Conservation (phyloP, 2,797 vertebrate genomes). For the Lutjanus argentimaculatus region DNA sequence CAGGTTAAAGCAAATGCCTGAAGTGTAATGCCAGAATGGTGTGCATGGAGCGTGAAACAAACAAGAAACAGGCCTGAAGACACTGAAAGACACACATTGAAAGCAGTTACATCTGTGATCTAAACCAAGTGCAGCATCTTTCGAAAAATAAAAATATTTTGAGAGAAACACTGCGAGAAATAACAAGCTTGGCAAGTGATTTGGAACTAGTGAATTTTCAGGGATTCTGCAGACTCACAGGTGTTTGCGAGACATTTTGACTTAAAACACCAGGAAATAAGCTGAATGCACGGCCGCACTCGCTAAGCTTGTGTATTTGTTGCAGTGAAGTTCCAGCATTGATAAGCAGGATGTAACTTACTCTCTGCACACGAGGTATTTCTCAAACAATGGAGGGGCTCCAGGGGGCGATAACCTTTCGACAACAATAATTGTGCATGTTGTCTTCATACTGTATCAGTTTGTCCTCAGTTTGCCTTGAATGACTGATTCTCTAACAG, state of each 20-base stretch:
- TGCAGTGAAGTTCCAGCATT: conserved; percentile 78
- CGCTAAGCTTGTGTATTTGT: conserved; percentile 78
- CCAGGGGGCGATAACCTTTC: conserved; percentile 6
- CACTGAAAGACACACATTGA: conserved; percentile 59
- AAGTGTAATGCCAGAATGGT: conserved; percentile 41
- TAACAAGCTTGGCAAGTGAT: conserved; percentile 74
- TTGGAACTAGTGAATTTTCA: conserved; percentile 45
- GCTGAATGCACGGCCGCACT: conserved; percentile 47
- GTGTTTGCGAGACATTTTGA: conserved; percentile 42
- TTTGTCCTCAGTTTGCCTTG: conserved; percentile 48
- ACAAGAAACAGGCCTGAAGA: conserved; percentile 61
- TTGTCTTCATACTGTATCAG: conserved; percentile 67
- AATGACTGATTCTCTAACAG: conserved; percentile 47
- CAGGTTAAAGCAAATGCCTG: conserved; percentile 51
- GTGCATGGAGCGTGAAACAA: conserved; percentile 35
- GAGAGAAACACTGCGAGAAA: conserved; percentile 72
- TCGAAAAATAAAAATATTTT: conserved; percentile 71
- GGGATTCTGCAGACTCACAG: conserved; percentile 37
- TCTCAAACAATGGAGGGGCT: conserved; percentile 66
- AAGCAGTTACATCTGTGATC: conserved; percentile 78
- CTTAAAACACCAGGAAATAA: conserved; percentile 52
- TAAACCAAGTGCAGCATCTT: conserved; percentile 84
- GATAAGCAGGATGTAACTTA: conserved; percentile 72
- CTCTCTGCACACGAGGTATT: conserved; percentile 78
- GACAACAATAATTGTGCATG: conserved; percentile 82